These are phyloP conservation scores for Sebastes itinus DNA, from an alignment of 2,797 vertebrate species.

Conservation along the genomic window DNA sequence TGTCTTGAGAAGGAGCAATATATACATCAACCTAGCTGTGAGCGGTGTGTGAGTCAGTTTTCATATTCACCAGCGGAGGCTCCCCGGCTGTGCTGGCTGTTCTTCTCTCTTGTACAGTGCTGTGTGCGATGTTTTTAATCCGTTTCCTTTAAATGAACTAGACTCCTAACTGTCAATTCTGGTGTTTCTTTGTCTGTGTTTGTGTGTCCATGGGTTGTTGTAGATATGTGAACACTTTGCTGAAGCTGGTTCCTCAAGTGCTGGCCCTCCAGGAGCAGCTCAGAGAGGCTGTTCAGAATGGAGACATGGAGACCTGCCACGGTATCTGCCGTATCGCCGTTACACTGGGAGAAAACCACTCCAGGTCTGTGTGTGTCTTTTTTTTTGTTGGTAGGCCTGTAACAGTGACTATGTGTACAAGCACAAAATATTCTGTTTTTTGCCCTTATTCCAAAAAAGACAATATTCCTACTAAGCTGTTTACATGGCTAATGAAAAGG, in stretches of 20 bases:
- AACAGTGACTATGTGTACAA: neutral
- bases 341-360: conserved; percentile 97
- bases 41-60: conserved; percentile 38
- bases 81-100: neutral
- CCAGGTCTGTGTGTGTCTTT: conserved; percentile 82
- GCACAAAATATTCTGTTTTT: neutral
- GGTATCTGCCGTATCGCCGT: conserved; percentile 97
- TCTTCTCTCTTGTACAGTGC: neutral
- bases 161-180: neutral
- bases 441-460: neutral
- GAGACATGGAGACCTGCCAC: conserved; percentile 98
- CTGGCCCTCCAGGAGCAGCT: conserved; percentile 96
- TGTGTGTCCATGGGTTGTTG: conserved; percentile 17
- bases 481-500: too few relatives aligned
- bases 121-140: neutral
- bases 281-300: conserved; percentile 94
- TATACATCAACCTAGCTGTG: conserved; percentile 42
- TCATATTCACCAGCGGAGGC: neutral
- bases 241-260: conserved; percentile 96
- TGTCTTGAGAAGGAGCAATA: conserved; percentile 44
- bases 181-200: conserved; percentile 1
- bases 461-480: neutral
- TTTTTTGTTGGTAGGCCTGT: neutral
- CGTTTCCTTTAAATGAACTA: neutral
- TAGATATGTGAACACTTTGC: conserved; percentile 97